A percentile compares a stretch with the other conserved stretches of the same genome.
Evolutionary conservation across 2,113 vertebrate genomes (phyloP).

Genomic region (Marmota monax): DNA sequence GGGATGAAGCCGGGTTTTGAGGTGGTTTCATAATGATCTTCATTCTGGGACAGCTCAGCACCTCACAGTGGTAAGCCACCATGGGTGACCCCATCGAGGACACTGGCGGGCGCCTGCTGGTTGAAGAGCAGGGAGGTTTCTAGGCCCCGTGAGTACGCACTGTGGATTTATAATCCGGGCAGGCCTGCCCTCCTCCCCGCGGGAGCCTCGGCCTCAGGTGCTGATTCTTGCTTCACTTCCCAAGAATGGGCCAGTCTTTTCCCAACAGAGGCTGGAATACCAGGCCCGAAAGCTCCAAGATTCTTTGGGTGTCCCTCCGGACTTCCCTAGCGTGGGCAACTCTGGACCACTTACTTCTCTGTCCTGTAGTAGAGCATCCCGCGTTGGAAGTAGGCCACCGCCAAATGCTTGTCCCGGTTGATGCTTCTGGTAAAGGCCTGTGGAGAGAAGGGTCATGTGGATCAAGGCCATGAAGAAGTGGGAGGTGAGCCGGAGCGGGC

Average conservation of each 20-base stretch:
- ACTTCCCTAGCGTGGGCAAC: not conserved
- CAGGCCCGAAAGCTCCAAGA: not conserved
- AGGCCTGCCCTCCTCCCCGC: not conserved
- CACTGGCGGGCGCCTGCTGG: accelerated
- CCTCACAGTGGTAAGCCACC: accelerated
- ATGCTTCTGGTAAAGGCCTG: slow-evolving; percentile 96
- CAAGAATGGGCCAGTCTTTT: not conserved
- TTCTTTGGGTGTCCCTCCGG: not conserved
- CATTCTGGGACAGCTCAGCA: not conserved
- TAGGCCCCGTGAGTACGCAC: accelerated
- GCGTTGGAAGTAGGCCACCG: slow-evolving; percentile 97
- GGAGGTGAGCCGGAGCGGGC: not conserved
- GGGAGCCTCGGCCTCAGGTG: accelerated
- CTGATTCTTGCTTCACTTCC: not conserved
- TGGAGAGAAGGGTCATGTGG: not conserved
- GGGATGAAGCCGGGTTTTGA: not conserved
- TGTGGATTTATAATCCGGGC: no score
- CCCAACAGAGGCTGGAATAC: not conserved
- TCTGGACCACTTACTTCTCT: slow-evolving; percentile 89
- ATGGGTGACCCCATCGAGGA: not conserved
- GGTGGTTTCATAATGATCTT: not conserved
- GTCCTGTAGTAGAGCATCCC: slow-evolving; percentile 91
- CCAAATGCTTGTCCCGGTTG: slow-evolving; percentile 94
- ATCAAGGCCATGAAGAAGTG: not conserved
- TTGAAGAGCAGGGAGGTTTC: not conserved